Conservation (phyloP, 2,888 invertebrate species). For the Biston stratarius region DNA sequence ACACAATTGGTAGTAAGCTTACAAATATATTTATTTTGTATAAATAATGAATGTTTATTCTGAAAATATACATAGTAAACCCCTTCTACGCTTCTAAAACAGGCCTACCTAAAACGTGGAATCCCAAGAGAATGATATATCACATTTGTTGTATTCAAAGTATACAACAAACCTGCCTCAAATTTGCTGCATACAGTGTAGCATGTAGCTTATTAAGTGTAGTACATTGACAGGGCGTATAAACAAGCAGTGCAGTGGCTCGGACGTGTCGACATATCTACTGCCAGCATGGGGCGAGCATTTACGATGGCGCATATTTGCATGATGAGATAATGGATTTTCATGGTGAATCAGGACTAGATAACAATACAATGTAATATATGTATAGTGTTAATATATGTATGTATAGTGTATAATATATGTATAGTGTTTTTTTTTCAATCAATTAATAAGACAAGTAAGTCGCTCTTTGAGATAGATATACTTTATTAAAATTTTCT, state of each 20-base stretch:
- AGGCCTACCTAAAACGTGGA: not conserved
- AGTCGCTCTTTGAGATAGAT: no score
- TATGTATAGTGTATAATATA: no score
- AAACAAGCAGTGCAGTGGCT: constrained; percentile 3
- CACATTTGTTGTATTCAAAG: not conserved
- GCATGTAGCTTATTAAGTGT: not conserved
- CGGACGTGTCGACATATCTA: constrained; percentile 9
- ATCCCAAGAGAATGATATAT: not conserved
- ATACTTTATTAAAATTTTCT: no score
- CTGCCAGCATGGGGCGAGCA: not conserved
- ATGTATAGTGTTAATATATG: no score
- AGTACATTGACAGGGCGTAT: constrained; percentile 11
- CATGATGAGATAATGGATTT: not conserved
- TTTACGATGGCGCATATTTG: not conserved
- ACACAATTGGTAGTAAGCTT: no score
- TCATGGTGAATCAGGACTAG: not conserved
- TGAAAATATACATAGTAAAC: not conserved
- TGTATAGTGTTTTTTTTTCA: no score
- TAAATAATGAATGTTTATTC: no score
- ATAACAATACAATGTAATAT: not conserved
- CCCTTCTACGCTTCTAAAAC: not conserved
- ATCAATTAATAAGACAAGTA: no score
- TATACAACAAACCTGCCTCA: not conserved
- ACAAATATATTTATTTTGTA: no score
- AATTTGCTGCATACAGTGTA: constrained; percentile 1